Conservation (phyloP, 2,888 invertebrate species). For the Aspidapion aeneum region DNA sequence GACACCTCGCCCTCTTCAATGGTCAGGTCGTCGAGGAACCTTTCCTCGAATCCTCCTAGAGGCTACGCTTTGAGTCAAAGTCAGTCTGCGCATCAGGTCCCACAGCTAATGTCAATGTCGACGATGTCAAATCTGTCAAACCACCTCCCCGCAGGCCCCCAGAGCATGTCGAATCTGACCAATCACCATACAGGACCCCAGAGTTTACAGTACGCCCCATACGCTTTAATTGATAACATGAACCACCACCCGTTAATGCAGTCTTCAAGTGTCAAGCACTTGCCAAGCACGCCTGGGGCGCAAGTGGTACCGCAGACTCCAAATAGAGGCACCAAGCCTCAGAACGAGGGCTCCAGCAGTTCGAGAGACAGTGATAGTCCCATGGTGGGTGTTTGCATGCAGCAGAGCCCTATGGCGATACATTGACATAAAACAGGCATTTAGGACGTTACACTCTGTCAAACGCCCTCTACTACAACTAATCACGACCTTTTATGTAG, state of each 20-base stretch:
- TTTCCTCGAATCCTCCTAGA: constrained; percentile 30
- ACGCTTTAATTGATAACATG: constrained; percentile 40
- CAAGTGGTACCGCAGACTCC: constrained; percentile 32
- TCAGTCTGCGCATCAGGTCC: neutral
- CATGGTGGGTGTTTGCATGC: constrained; percentile 86
- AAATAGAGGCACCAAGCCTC: constrained; percentile 30
- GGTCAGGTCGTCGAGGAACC: constrained; percentile 18
- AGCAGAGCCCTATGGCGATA: constrained; percentile 91
- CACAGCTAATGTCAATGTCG: neutral
- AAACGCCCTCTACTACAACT: too few relatives aligned
- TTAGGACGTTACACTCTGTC: too few relatives aligned
- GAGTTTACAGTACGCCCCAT: constrained; percentile 47
- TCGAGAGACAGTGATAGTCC: constrained; percentile 63
- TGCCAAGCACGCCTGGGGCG: constrained; percentile 19
- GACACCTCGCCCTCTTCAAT: constrained; percentile 57
- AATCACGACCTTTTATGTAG: too few relatives aligned
- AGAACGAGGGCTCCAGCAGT: constrained; percentile 7
- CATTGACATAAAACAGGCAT: constrained; percentile 60
- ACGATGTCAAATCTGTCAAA: constrained; percentile 21
- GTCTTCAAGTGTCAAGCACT: constrained; percentile 23
- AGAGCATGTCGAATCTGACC: constrained; percentile 16
- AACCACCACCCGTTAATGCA: constrained; percentile 40
- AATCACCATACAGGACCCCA: constrained; percentile 31
- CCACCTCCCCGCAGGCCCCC: too few relatives aligned
- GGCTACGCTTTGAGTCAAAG: neutral